phyloP scores from a whole-genome alignment of 2,113 vertebrate genomes.

The Chauna torquata region DNA sequence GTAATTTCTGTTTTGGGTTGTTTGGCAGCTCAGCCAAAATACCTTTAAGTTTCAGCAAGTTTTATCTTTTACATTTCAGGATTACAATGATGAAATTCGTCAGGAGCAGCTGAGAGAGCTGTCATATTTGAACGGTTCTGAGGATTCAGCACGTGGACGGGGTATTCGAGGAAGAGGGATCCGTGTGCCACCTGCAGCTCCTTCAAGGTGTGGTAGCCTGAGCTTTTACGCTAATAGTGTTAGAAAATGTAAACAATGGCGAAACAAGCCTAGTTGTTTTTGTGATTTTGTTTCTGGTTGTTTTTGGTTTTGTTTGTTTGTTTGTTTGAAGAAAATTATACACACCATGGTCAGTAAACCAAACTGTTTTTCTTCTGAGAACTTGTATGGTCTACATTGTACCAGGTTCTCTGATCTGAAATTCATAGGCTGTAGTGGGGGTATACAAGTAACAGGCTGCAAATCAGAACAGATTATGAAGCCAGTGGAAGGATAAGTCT shows the following conservation, averaged over 20 bases:
- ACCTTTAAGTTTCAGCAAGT: neutral
- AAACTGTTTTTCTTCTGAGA: neutral
- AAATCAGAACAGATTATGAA: neutral
- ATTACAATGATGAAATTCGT: constrained; percentile 99
- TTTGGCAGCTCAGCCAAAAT: neutral
- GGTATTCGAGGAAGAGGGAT: constrained; percentile 83
- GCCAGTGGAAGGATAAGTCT: neutral
- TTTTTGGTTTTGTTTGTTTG: no score
- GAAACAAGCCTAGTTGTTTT: neutral
- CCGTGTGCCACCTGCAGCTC: constrained; percentile 79
- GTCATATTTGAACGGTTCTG: constrained; percentile 94
- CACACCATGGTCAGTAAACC: neutral
- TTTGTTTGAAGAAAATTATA: neutral
- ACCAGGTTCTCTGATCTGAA: neutral
- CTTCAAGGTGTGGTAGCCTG: constrained; percentile 81
- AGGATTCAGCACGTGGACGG: constrained; percentile 89
- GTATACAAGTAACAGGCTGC: neutral
- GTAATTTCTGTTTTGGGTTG: neutral
- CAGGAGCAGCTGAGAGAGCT: constrained; percentile 97
- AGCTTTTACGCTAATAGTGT: neutral
- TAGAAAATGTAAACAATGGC: neutral
- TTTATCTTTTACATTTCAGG: constrained; percentile 76
- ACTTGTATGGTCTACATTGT: neutral
- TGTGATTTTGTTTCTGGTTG: no score
- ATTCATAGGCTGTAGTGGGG: neutral